Evolutionary conservation across 2,113 vertebrate genomes (phyloP).

Genomic region (Lampris megalopsis): DNA sequence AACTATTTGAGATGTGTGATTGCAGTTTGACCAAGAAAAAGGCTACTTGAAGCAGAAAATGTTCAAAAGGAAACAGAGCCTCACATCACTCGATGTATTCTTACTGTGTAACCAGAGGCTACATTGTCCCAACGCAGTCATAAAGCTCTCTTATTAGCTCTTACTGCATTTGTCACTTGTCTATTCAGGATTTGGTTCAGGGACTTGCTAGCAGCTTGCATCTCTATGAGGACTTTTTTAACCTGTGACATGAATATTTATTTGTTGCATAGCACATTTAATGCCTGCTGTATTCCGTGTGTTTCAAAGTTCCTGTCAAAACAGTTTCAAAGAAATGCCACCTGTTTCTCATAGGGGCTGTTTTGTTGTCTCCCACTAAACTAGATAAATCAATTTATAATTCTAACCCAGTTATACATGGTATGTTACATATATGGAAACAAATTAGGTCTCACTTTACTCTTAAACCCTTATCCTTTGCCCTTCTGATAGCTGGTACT

Average conservation of each 20-base stretch:
- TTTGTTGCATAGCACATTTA: neutral
- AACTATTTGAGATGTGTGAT: neutral
- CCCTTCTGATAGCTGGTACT: too few species aligned
- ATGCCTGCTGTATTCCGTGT: neutral
- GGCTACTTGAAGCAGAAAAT: conserved; percentile 6
- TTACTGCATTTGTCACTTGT: neutral
- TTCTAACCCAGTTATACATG: too few species aligned
- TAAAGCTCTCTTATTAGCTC: neutral
- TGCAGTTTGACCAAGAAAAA: conserved; percentile 13
- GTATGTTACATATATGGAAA: too few species aligned
- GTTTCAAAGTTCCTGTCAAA: conserved; percentile 2
- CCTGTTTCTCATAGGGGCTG: neutral
- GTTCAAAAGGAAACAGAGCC: conserved; percentile 1
- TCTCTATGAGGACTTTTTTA: neutral
- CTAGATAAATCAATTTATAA: neutral
- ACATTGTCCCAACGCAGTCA: neutral
- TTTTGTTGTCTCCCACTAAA: neutral
- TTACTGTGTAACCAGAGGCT: neutral
- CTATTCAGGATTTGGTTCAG: neutral
- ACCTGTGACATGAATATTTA: conserved; percentile 26
- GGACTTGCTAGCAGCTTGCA: neutral
- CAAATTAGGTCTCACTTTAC: too few species aligned
- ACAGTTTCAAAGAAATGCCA: conserved; percentile 4
- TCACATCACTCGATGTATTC: neutral
- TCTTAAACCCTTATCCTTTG: too few species aligned